phyloP scores from a whole-genome alignment of 2,888 invertebrate species.

The Epinotia ramella region DNA sequence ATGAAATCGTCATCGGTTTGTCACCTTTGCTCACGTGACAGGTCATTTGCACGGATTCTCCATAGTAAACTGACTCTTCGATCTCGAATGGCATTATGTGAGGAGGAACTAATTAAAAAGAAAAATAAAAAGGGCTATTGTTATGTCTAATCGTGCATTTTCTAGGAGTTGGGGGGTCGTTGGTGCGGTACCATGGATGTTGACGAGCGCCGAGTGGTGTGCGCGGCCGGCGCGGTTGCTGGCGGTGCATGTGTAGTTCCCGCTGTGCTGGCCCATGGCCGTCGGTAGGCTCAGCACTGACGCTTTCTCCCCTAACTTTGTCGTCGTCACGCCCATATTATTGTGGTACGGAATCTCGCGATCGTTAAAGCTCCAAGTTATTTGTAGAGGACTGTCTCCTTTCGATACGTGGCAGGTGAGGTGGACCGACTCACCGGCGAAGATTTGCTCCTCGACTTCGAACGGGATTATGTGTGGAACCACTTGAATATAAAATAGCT shows the following conservation, averaged over 20 bases:
- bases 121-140: constrained; percentile 67
- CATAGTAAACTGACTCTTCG: constrained; percentile 88
- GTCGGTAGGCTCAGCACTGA: constrained; percentile 85
- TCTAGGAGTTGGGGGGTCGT: constrained; percentile 62
- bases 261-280: constrained; percentile 85
- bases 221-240: constrained; percentile 85
- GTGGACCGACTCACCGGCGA: constrained; percentile 88
- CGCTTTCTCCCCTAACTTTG: constrained; percentile 83
- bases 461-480: constrained; percentile 88
- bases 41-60: constrained; percentile 88
- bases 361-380: constrained; percentile 89
- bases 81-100: constrained; percentile 88
- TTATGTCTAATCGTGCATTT: constrained; percentile 76
- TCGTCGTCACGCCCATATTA: constrained; percentile 82
- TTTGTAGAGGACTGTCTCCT: constrained; percentile 89
- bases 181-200: constrained; percentile 84
- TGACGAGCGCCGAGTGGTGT: constrained; percentile 84
- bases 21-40: constrained; percentile 91
- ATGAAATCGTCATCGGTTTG: constrained; percentile 89
- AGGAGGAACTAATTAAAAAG: constrained; percentile 86
- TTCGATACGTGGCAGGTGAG: constrained; percentile 88
- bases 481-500: constrained; percentile 64
- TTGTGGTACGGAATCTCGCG: constrained; percentile 84
- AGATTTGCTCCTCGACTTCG: constrained; percentile 88
- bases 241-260: constrained; percentile 87